These are phyloP conservation scores for Amiota communis DNA, from an alignment of 2,888 invertebrate genomes.

Conservation along the genomic window DNA sequence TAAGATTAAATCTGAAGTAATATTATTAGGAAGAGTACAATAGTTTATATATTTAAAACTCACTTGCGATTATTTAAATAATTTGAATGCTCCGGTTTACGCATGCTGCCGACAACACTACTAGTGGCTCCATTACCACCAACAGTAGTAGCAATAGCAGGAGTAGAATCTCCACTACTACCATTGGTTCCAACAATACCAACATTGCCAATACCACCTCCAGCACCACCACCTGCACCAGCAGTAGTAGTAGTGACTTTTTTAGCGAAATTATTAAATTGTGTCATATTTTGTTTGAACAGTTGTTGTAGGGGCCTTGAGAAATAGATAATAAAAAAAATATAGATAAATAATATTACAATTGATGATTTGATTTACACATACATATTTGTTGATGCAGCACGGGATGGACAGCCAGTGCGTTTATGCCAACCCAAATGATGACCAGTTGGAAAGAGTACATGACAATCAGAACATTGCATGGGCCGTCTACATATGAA, in stretches of 20 bases:
- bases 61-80: conserved; percentile 70
- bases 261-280: conserved; percentile 71
- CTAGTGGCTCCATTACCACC: conserved; percentile 11
- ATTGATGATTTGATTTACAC: conserved; percentile 38
- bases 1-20: too few relatives aligned
- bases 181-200: conserved; percentile 11
- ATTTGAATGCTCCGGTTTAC: conserved; percentile 63
- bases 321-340: background rate
- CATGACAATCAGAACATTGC: conserved; percentile 72
- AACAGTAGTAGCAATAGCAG: conserved; percentile 19
- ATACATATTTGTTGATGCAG: conserved; percentile 66
- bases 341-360: background rate
- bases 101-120: conserved; percentile 41
- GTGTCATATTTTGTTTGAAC: conserved; percentile 71
- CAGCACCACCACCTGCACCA: too few relatives aligned
- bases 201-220: background rate
- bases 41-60: conserved; percentile 36
- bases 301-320: conserved; percentile 70
- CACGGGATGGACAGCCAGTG: conserved; percentile 71
- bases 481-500: conserved; percentile 71
- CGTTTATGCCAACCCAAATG: conserved; percentile 73
- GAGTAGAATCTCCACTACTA: background rate
- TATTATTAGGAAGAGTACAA: too few relatives aligned
- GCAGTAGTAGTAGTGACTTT: conserved; percentile 48
- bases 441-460: conserved; percentile 71